Evolutionary conservation across 2,113 vertebrate genomes (phyloP), one percentile per base, ranked within the genome.

Genomic region (Ifrita kowaldi): DNA sequence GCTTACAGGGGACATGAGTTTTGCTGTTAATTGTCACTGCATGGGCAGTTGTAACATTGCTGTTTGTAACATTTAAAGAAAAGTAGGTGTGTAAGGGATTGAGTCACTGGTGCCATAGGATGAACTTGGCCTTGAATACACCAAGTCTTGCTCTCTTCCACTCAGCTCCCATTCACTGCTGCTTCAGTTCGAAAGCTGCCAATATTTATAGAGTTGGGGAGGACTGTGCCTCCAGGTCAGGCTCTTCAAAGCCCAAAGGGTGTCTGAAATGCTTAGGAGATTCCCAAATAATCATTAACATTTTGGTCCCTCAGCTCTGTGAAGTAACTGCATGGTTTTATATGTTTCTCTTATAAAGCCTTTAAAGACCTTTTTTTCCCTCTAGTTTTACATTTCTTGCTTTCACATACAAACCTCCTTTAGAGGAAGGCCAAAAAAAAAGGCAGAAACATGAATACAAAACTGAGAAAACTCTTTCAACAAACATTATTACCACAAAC

Each of bases 381-480:
- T 42, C 24, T 16, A 22, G 4, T 88, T 96, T 90, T 83, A 41
- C 32, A 63, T 93, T 91, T 91, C 30, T 83, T 83, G 22, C 57
- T 86, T 95, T 92, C 35, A 47, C 47, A 47, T 67, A 44, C 6
- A 41, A 10, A n/a, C 49, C 11, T 80, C 20, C 41, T 88, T 89
- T 65, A 93, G 42, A 80, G 30, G 69, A 11, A 69, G 46, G 69
- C 42, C 32, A 67, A 37, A 63, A 60, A 37, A 37, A 55, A 32
- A 32, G 14, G 22, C n/a, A 84, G 44, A 42, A 49, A 33, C 65
- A 62, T 73, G 93, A 90, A 69, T 68, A 70, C 55, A 37, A 69
- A 93, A 95, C 84, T 86, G 47, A 69, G 78, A 93, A 93, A 93
- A 65, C 30, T 75, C 69, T 90, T 77, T 84, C 73, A 81, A 86